Evolutionary conservation across 2,888 invertebrate genomes (phyloP).

Genomic region (Cerceris ruficornis): DNA sequence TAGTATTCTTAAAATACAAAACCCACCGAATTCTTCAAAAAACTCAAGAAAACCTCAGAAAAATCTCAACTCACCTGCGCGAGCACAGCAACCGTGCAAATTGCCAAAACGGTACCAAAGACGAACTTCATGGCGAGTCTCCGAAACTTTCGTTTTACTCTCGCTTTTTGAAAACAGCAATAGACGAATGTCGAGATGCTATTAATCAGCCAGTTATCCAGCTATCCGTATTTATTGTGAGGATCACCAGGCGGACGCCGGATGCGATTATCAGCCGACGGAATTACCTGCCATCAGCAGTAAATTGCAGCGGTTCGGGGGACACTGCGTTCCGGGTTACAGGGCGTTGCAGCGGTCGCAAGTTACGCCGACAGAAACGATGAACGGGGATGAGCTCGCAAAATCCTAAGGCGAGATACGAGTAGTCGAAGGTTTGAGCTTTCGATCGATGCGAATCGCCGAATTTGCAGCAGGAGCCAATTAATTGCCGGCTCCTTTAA

Average conservation of each 20-base stretch:
- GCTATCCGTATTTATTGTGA: slow-evolving; percentile 70
- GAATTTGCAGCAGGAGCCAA: not conserved
- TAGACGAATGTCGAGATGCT: slow-evolving; percentile 15
- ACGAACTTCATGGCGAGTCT: not conserved
- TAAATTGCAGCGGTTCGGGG: slow-evolving; percentile 60
- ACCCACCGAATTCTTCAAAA: too few species aligned
- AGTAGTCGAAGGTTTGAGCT: slow-evolving; percentile 40
- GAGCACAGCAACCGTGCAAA: too few species aligned
- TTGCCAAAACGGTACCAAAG: too few species aligned
- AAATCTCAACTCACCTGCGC: too few species aligned
- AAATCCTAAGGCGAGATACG: slow-evolving; percentile 47
- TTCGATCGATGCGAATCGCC: slow-evolving; percentile 9
- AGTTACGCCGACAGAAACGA: slow-evolving; percentile 46
- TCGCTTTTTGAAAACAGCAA: slow-evolving; percentile 8
- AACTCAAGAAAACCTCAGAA: too few species aligned
- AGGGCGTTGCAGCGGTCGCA: slow-evolving; percentile 41
- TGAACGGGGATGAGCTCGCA: slow-evolving; percentile 4
- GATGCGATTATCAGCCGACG: slow-evolving; percentile 65
- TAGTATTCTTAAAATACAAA: too few species aligned
- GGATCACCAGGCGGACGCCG: slow-evolving; percentile 66
- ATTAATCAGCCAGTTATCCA: slow-evolving; percentile 57
- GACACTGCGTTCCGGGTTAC: slow-evolving; percentile 52
- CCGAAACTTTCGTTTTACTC: too few species aligned
- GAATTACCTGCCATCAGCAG: slow-evolving; percentile 70
- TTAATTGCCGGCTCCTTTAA: not conserved